A percentile compares a stretch with the other conserved stretches of the same genome.
These are phyloP conservation scores for Physella acuta DNA, from an alignment of 1,140 invertebrate genomes.

Conservation along the genomic window DNA sequence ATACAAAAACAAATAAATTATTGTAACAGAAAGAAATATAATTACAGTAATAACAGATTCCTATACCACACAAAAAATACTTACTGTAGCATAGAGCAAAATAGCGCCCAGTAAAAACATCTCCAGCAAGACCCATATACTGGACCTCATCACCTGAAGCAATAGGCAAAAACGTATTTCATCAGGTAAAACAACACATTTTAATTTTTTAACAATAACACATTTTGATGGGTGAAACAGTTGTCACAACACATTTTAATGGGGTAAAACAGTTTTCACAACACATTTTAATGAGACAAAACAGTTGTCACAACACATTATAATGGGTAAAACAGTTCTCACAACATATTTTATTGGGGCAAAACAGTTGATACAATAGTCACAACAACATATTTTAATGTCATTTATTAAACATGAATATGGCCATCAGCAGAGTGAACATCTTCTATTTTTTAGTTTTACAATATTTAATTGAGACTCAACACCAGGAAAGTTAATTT, in stretches of 20 bases:
- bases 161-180: neutral
- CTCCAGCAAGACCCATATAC: conserved; percentile 88
- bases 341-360: neutral
- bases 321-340: neutral
- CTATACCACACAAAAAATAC: no score
- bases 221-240: neutral
- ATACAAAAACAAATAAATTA: neutral
- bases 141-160: conserved; percentile 74
- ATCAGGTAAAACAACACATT: neutral
- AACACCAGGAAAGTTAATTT: no score
- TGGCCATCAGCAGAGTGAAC: no score
- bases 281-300: neutral
- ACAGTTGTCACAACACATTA: no score
- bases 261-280: neutral
- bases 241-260: no score
- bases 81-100: conserved; percentile 82
- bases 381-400: no score
- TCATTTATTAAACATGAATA: no score
- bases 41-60: conserved; percentile 1
- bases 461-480: no score
- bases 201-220: neutral
- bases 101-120: conserved; percentile 81
- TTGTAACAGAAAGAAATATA: neutral
- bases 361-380: no score
- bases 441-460: no score